phyloP scores from a whole-genome alignment of 2,113 vertebrate species.

The Podarcis muralis region DNA sequence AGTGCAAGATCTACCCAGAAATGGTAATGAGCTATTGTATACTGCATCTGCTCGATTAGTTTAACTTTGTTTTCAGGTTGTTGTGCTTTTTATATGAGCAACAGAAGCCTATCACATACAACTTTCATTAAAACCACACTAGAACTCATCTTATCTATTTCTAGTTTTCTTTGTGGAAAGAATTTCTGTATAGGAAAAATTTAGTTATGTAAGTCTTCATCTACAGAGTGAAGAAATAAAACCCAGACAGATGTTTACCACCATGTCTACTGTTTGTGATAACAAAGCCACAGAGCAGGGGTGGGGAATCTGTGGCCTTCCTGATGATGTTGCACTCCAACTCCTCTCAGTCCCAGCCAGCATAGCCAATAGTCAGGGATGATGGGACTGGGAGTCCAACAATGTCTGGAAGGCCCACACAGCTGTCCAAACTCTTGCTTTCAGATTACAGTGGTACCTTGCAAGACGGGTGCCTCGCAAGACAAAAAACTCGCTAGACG shows the following conservation, averaged over 20 bases:
- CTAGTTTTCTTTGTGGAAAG: background rate
- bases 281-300: background rate
- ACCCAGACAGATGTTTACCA: background rate
- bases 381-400: too few relatives aligned
- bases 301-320: too few relatives aligned
- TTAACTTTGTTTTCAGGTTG: background rate
- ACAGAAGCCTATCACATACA: background rate
- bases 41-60: background rate
- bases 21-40: background rate
- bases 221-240: background rate
- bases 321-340: too few relatives aligned
- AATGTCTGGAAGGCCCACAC: too few relatives aligned
- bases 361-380: too few relatives aligned
- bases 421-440: background rate
- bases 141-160: background rate
- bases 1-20: background rate
- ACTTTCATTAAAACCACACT: background rate
- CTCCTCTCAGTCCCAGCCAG: too few relatives aligned
- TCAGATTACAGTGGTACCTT: too few relatives aligned
- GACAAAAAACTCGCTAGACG: too few relatives aligned
- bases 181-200: background rate
- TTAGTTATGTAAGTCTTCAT: background rate
- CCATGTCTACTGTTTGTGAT: background rate
- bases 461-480: too few relatives aligned
- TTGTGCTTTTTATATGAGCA: background rate